Evolutionary conservation across 2,113 vertebrate species (phyloP).

Genomic region (Pelmatolapia mariae): DNA sequence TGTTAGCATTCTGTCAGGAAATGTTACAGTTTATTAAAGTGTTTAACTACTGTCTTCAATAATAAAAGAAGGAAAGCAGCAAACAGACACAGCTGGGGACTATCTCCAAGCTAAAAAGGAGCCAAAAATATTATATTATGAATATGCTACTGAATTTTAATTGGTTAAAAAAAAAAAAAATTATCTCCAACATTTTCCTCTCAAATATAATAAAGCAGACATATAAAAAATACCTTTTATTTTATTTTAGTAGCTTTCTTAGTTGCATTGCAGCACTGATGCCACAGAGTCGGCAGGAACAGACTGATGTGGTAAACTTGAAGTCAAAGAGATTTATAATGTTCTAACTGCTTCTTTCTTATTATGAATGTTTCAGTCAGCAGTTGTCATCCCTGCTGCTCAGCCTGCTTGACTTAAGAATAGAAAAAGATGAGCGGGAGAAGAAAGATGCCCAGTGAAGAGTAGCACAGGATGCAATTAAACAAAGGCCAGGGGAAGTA

Average conservation of each 20-base stretch:
- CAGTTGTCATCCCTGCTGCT: background rate
- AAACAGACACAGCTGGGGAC: background rate
- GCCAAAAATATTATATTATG: background rate
- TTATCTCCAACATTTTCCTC: background rate
- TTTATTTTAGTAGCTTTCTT: background rate
- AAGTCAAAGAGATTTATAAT: background rate
- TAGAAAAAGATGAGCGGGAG: background rate
- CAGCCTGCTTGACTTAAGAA: background rate
- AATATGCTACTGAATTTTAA: background rate
- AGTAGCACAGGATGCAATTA: background rate
- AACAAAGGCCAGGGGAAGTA: background rate
- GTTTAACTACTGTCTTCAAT: background rate
- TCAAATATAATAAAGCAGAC: background rate
- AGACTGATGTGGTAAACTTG: background rate
- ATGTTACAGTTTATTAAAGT: background rate
- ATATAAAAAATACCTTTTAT: background rate
- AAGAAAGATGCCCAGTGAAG: background rate
- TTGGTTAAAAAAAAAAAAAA: background rate
- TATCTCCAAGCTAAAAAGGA: background rate
- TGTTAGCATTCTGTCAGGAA: background rate
- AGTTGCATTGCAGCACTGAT: accelerated
- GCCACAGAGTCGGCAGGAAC: accelerated
- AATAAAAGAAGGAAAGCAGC: background rate
- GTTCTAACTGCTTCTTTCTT: background rate
- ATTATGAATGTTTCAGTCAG: background rate